Percentiles rank a stretch among this genome's conserved stretches.
Evolutionary conservation across 1,140 invertebrate species (phyloP).

Genomic region (Neoseiulus cucumeris): DNA sequence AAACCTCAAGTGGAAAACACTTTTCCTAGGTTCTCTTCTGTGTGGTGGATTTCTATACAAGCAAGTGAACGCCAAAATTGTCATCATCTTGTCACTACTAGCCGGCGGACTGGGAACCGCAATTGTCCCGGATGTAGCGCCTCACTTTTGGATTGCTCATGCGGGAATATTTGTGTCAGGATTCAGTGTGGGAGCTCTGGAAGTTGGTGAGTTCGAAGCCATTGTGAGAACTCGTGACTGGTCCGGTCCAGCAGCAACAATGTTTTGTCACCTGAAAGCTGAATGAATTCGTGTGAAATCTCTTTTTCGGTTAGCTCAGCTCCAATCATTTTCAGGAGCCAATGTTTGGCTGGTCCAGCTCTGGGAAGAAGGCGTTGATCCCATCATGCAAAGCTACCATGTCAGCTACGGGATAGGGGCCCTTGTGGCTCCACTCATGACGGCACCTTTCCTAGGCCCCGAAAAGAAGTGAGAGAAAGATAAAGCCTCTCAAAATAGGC

Average conservation of each 20-base stretch:
- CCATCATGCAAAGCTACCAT: constrained; percentile 34
- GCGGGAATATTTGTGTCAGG: not conserved
- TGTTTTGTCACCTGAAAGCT: not conserved
- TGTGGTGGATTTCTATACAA: not conserved
- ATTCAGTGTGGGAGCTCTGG: not conserved
- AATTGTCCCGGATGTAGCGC: not conserved
- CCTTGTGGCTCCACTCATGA: constrained; percentile 33
- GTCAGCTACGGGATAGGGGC: constrained; percentile 35
- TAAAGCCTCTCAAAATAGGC: too few relatives aligned
- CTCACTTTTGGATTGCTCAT: not conserved
- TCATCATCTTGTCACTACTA: not conserved
- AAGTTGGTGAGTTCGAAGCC: not conserved
- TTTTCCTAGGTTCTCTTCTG: not conserved
- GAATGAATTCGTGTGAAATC: not conserved
- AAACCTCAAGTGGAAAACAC: not conserved
- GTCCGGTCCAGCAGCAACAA: not conserved
- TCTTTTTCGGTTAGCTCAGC: not conserved
- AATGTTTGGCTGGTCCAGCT: constrained; percentile 21
- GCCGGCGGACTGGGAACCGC: not conserved
- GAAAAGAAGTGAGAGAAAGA: not conserved
- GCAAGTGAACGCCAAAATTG: not conserved
- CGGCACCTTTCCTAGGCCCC: constrained; percentile 28
- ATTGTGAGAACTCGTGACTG: not conserved
- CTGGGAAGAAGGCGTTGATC: constrained; percentile 32
- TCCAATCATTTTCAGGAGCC: not conserved